Evolutionary conservation across 2,797 vertebrate species (phyloP).

Genomic region (Chiloscyllium punctatum): DNA sequence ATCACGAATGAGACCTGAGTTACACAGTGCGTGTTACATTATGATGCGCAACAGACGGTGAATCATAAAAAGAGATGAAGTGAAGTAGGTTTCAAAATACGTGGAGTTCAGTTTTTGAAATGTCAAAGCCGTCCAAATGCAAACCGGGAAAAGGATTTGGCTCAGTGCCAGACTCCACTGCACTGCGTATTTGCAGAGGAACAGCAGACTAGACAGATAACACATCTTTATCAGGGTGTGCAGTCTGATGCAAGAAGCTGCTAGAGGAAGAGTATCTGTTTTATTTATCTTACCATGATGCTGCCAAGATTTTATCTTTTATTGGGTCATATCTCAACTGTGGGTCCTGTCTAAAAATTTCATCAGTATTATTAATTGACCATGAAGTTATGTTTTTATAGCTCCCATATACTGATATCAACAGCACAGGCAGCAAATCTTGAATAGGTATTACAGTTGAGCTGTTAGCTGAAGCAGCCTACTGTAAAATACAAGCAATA

Average conservation of each 20-base stretch:
- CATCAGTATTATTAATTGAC: constrained; percentile 7
- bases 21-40: not conserved
- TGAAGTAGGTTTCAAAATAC: not conserved
- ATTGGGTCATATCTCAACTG: not conserved
- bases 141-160: not conserved
- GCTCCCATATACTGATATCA: not conserved
- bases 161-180: not conserved
- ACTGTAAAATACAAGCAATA: not conserved
- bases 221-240: not conserved
- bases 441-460: not conserved
- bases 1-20: not conserved
- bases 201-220: constrained; percentile 16
- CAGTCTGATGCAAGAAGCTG: constrained; percentile 20
- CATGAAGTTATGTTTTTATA: constrained; percentile 13
- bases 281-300: not conserved
- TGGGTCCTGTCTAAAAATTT: not conserved
- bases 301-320: constrained; percentile 6
- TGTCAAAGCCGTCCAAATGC: not conserved
- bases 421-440: not conserved
- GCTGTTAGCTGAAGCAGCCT: not conserved
- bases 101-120: not conserved
- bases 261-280: not conserved
- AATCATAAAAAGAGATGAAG: not conserved
- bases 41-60: not conserved
- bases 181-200: not conserved